Conservation (phyloP, 1,140 invertebrate genomes). For the Hyles vespertilio region DNA sequence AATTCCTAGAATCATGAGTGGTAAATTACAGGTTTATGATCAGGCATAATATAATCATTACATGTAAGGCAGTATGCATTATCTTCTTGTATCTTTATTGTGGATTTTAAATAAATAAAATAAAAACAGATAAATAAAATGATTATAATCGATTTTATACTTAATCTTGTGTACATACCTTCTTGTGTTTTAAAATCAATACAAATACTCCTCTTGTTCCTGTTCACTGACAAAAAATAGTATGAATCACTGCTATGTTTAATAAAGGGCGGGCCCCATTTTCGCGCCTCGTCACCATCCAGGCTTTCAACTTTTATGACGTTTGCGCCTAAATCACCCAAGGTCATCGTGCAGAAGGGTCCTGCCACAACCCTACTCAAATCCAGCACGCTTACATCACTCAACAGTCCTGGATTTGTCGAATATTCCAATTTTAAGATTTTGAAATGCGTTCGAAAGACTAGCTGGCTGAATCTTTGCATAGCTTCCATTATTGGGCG, state of each 20-base stretch:
- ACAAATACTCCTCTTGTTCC: constrained; percentile 97
- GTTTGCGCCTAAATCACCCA: constrained; percentile 96
- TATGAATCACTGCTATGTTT: constrained; percentile 82
- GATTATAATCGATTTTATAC: background rate
- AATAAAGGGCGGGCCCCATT: constrained; percentile 95
- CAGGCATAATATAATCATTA: too few relatives aligned
- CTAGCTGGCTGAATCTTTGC: constrained; percentile 10
- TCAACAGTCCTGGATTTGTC: constrained; percentile 65
- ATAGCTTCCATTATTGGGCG: constrained; percentile 11
- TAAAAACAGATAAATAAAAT: background rate
- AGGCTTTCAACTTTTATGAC: constrained; percentile 93
- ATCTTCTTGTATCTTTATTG: too few relatives aligned
- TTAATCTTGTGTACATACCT: constrained; percentile 44
- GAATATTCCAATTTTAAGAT: constrained; percentile 27
- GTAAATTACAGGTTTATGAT: too few relatives aligned
- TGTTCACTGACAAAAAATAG: constrained; percentile 93
- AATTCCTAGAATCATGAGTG: too few relatives aligned
- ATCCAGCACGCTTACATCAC: constrained; percentile 87
- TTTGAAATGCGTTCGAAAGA: constrained; percentile 18
- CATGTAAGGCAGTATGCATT: too few relatives aligned
- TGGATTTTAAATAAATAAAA: too few relatives aligned
- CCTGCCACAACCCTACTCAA: constrained; percentile 89
- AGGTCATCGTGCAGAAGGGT: constrained; percentile 94
- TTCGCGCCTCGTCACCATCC: constrained; percentile 92
- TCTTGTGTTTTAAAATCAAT: constrained; percentile 86